phyloP scores from a whole-genome alignment of 2,888 invertebrate species.

The Podotricha telesiphe region DNA sequence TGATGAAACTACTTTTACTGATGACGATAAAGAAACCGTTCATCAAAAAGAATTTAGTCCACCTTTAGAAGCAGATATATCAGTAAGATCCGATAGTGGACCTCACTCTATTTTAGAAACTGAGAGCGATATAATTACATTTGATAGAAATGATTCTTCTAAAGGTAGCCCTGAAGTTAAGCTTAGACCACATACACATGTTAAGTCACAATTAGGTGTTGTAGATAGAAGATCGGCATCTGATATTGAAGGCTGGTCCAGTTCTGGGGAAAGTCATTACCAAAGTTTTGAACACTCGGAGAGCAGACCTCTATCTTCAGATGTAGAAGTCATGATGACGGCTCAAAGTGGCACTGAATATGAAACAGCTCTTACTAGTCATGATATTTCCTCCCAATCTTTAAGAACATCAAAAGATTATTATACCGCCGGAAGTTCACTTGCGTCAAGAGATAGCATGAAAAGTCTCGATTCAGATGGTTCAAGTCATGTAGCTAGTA shows the following conservation, averaged over 20 bases:
- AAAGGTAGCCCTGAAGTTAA: constrained; percentile 77
- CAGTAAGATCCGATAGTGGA: constrained; percentile 77
- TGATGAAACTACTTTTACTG: constrained; percentile 79
- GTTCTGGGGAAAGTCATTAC: constrained; percentile 94
- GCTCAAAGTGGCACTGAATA: constrained; percentile 92
- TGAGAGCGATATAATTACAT: constrained; percentile 73
- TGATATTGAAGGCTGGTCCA: constrained; percentile 91
- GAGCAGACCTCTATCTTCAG: constrained; percentile 93
- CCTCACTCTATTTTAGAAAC: constrained; percentile 81
- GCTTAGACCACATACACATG: constrained; percentile 73
- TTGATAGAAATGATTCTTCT: constrained; percentile 75
- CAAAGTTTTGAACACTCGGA: constrained; percentile 93
- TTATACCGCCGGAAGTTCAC: constrained; percentile 92
- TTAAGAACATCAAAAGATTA: constrained; percentile 92
- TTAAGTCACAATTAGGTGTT: constrained; percentile 75
- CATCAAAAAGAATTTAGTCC: constrained; percentile 73
- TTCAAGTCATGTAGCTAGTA: constrained; percentile 93
- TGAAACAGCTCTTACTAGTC: constrained; percentile 92
- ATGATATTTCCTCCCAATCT: constrained; percentile 88
- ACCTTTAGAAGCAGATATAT: constrained; percentile 72
- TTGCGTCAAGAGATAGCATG: constrained; percentile 95
- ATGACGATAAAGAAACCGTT: constrained; percentile 80
- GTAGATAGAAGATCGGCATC: constrained; percentile 89
- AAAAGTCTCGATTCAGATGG: constrained; percentile 95
- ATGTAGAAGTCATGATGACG: constrained; percentile 90